phyloP scores from a whole-genome alignment of 2,797 vertebrate species.

The Todus mexicanus region DNA sequence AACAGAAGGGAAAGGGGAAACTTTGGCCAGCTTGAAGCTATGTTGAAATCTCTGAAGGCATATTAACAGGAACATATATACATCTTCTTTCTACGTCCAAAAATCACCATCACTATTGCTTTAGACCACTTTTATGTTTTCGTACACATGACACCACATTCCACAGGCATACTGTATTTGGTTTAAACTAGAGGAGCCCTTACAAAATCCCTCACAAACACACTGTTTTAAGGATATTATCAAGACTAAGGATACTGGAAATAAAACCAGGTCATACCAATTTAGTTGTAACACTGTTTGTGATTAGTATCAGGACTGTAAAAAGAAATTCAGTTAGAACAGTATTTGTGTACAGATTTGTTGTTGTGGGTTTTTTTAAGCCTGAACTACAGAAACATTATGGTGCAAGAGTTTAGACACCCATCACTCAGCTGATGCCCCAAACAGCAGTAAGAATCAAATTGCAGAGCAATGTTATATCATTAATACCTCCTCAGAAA shows the following conservation, averaged over 20 bases:
- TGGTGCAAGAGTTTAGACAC: background rate
- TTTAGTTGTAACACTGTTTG: background rate
- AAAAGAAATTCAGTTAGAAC: background rate
- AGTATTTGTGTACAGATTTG: background rate
- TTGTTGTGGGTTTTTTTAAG: background rate
- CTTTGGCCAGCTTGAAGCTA: background rate
- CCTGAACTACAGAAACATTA: background rate
- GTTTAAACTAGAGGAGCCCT: background rate
- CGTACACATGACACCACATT: background rate
- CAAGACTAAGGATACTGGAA: background rate
- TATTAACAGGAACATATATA: background rate
- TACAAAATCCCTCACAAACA: background rate
- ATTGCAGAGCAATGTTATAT: background rate
- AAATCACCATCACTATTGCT: background rate
- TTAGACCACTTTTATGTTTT: background rate
- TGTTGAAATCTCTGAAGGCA: background rate
- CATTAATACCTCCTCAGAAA: background rate
- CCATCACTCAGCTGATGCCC: background rate
- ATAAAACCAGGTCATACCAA: background rate
- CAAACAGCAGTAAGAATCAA: background rate
- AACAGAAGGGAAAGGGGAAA: conserved; percentile 28
- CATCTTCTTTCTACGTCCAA: background rate
- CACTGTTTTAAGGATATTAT: background rate
- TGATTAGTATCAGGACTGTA: background rate
- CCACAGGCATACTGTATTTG: background rate